Conservation (phyloP, 2,113 vertebrate species). For the Dromiciops gliroides region DNA sequence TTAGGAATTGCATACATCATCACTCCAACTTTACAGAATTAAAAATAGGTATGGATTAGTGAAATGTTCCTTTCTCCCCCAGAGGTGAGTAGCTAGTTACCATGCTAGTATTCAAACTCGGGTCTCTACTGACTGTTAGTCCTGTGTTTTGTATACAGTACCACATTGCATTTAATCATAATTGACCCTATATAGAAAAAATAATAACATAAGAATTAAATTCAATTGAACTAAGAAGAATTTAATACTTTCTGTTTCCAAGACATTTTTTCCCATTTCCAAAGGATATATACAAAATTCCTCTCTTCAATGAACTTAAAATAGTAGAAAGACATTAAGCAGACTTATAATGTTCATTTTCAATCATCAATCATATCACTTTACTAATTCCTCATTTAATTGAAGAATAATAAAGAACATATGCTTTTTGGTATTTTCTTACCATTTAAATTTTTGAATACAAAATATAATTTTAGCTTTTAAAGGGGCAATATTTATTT, state of each 20-base stretch:
- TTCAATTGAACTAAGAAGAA: background rate
- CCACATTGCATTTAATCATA: background rate
- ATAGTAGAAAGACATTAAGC: background rate
- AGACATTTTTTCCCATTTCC: background rate
- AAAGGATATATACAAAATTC: background rate
- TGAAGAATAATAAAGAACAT: background rate
- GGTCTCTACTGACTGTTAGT: background rate
- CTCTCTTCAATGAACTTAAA: background rate
- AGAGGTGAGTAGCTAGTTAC: background rate
- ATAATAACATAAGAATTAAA: background rate
- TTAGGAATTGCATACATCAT: background rate
- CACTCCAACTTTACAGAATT: background rate
- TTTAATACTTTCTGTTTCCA: background rate
- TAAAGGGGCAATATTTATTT: too few species aligned
- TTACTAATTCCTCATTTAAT: background rate
- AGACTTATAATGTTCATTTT: background rate
- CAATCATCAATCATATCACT: background rate
- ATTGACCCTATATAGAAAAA: background rate
- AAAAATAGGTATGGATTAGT: background rate
- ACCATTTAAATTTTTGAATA: conserved; percentile 1
- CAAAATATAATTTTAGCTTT: background rate
- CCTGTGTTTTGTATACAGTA: background rate
- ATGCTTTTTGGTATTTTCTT: conserved; percentile 20
- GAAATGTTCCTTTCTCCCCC: background rate
- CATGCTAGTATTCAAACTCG: background rate